These are phyloP conservation scores for Papilio xuthus DNA, from an alignment of 1,140 invertebrate species.

Conservation along the genomic window DNA sequence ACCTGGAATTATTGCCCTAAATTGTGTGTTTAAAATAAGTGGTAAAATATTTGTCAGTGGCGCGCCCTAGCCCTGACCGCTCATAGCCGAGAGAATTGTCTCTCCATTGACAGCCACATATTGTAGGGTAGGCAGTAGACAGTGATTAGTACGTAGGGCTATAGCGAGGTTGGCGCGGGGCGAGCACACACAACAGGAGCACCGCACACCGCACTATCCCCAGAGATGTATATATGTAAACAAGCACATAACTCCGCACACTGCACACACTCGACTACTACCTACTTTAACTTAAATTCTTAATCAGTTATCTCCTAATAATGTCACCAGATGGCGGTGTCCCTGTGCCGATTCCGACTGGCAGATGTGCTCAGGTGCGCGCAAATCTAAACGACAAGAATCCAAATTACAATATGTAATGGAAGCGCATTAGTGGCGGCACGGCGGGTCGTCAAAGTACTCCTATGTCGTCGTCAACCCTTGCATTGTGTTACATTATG, in stretches of 20 bases:
- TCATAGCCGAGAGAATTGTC: neutral
- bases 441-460: neutral
- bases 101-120: neutral
- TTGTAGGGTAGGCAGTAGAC: too few species aligned
- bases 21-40: slow-evolving; percentile 36
- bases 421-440: neutral
- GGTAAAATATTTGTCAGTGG: slow-evolving; percentile 32
- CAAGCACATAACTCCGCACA: neutral
- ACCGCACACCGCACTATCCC: neutral
- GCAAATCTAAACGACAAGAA: neutral
- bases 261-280: too few species aligned
- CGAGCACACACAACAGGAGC: too few species aligned
- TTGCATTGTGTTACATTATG: slow-evolving; percentile 41
- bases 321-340: neutral
- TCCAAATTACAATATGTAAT: slow-evolving; percentile 30
- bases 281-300: neutral
- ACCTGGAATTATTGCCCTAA: slow-evolving; percentile 36
- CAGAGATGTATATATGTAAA: neutral
- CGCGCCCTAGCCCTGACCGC: neutral
- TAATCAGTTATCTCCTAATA: neutral
- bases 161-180: too few species aligned
- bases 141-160: too few species aligned
- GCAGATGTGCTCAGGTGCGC: neutral
- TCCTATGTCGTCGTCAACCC: slow-evolving; percentile 4
- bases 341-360: neutral